phyloP scores from a whole-genome alignment of 1,140 invertebrate species.

The Drosophila ohnishii region DNA sequence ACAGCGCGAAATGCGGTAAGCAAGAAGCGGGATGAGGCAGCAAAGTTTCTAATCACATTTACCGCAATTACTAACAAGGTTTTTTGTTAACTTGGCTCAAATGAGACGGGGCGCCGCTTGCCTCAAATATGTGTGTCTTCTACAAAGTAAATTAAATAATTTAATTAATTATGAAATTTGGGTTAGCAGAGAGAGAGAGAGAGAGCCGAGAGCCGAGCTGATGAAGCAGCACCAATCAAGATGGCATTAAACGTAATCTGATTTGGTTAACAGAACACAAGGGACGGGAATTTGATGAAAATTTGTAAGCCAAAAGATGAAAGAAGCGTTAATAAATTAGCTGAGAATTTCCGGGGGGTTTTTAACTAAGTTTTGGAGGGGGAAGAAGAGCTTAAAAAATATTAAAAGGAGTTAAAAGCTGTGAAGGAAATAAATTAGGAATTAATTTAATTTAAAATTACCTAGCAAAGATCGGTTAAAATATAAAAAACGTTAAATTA shows the following conservation, averaged over 20 bases:
- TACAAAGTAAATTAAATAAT: slow-evolving; percentile 77
- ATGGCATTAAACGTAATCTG: slow-evolving; percentile 52
- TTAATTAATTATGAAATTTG: slow-evolving; percentile 78
- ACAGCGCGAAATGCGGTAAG: slow-evolving; percentile 47
- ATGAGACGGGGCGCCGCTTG: background rate
- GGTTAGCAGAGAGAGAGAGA: slow-evolving; percentile 30
- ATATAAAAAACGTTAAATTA: background rate
- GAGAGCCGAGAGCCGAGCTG: slow-evolving; percentile 16
- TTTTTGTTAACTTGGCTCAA: slow-evolving; percentile 66
- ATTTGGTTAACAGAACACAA: slow-evolving; percentile 44
- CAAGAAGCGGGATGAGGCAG: slow-evolving; percentile 37
- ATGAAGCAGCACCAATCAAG: slow-evolving; percentile 55
- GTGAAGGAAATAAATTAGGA: background rate
- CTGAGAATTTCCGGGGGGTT: slow-evolving; percentile 2
- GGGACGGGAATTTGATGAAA: slow-evolving; percentile 29
- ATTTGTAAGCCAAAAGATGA: slow-evolving; percentile 27
- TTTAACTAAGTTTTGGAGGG: background rate
- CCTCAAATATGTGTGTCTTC: slow-evolving; percentile 42
- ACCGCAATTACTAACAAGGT: slow-evolving; percentile 81
- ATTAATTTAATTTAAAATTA: background rate
- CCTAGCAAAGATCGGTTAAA: background rate
- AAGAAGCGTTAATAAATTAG: slow-evolving; percentile 43
- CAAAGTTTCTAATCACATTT: slow-evolving; percentile 81
- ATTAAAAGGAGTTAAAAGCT: background rate
- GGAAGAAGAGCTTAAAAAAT: background rate